phyloP scores from a whole-genome alignment of 2,113 vertebrate species.

The Gobiocypris rarus region DNA sequence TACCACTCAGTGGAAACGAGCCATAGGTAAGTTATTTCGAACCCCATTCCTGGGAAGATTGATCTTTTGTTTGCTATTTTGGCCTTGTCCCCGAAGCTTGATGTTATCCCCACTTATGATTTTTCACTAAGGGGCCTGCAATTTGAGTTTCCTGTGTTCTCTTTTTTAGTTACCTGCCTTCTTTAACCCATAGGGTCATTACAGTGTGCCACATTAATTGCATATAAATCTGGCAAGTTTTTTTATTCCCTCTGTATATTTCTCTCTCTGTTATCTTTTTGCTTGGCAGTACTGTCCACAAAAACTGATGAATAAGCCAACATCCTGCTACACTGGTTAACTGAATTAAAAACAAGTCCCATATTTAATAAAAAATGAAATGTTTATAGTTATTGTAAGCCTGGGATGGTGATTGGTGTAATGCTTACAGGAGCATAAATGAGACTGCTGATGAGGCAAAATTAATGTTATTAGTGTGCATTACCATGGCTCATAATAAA shows the following conservation, averaged over 20 bases:
- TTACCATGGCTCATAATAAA: slow-evolving; percentile 5
- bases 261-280: slow-evolving; percentile 23
- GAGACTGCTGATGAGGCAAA: slow-evolving; percentile 13
- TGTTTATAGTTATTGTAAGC: slow-evolving; percentile 55
- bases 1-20: too few species aligned
- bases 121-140: too few species aligned
- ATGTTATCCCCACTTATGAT: too few species aligned
- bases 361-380: slow-evolving; percentile 61
- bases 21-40: too few species aligned
- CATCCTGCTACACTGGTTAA: slow-evolving; percentile 50
- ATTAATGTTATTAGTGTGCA: slow-evolving; percentile 21
- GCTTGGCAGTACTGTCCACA: slow-evolving; percentile 39
- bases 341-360: slow-evolving; percentile 53
- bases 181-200: too few species aligned
- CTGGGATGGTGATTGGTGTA: background rate
- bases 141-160: too few species aligned
- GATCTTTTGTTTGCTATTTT: too few species aligned
- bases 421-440: slow-evolving; percentile 41
- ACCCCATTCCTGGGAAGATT: too few species aligned
- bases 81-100: too few species aligned
- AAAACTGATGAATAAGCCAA: slow-evolving; percentile 61
- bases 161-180: too few species aligned
- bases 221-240: slow-evolving; percentile 45
- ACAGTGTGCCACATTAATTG: slow-evolving; percentile 46
- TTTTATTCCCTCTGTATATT: slow-evolving; percentile 24